Evolutionary conservation across 2,888 invertebrate species (phyloP).

Genomic region (Lymantria monacha): DNA sequence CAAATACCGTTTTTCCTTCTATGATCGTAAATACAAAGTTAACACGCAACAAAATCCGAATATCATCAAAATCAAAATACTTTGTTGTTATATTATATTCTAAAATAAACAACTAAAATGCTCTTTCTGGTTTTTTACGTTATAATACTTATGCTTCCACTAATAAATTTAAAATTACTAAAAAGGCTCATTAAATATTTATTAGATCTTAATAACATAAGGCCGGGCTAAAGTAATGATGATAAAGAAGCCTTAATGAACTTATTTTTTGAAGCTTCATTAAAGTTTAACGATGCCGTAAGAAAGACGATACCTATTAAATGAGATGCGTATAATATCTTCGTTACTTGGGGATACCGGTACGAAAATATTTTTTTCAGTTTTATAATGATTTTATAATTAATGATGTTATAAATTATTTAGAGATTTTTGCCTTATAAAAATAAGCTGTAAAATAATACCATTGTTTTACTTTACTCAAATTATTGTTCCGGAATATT

Average conservation of each 20-base stretch:
- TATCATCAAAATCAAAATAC: too few relatives aligned
- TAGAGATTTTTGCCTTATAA: neutral
- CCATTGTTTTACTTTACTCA: too few relatives aligned
- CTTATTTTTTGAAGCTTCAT: slow-evolving; percentile 33
- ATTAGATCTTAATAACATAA: slow-evolving; percentile 14
- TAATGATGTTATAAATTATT: neutral
- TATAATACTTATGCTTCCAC: neutral
- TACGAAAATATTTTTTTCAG: slow-evolving; percentile 10
- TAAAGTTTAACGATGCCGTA: slow-evolving; percentile 32
- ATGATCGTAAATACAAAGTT: too few relatives aligned
- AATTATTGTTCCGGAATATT: too few relatives aligned
- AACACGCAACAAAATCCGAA: too few relatives aligned
- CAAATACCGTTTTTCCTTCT: too few relatives aligned
- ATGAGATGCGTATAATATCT: slow-evolving; percentile 7
- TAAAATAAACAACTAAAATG: too few relatives aligned
- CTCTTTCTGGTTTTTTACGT: too few relatives aligned
- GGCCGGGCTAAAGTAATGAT: slow-evolving; percentile 25
- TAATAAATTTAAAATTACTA: neutral
- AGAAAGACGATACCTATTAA: slow-evolving; percentile 30
- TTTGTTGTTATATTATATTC: too few relatives aligned
- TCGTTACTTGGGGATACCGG: slow-evolving; percentile 4
- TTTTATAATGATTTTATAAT: neutral
- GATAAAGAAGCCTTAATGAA: slow-evolving; percentile 26
- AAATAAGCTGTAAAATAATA: neutral
- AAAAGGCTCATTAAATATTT: slow-evolving; percentile 9